These are phyloP conservation scores for Nesoenas mayeri DNA, from an alignment of 2,113 vertebrate species.

Conservation along the genomic window DNA sequence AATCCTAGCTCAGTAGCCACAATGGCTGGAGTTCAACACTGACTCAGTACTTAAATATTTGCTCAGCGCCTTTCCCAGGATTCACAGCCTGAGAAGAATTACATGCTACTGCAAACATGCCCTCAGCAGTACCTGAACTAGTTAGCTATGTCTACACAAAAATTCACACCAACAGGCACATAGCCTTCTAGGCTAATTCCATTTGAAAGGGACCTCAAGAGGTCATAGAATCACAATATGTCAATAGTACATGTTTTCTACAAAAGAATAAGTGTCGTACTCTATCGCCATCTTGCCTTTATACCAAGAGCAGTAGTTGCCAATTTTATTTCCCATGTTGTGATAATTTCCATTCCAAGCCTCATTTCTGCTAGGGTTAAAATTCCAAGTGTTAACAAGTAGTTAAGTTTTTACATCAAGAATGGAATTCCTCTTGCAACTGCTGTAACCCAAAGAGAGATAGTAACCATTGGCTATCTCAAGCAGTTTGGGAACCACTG, in stretches of 20 bases:
- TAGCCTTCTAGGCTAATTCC: neutral
- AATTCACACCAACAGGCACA: neutral
- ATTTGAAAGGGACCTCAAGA: neutral
- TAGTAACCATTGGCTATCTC: neutral
- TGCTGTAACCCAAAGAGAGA: neutral
- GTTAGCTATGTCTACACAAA: conserved; percentile 3
- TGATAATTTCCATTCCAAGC: neutral
- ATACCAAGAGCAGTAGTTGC: neutral
- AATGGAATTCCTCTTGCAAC: neutral
- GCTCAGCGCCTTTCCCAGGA: conserved; percentile 50
- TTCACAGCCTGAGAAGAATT: conserved; percentile 46
- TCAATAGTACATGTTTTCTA: neutral
- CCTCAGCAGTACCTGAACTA: conserved; percentile 48
- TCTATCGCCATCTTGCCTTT: neutral
- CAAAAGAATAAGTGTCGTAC: neutral
- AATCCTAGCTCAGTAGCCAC: neutral
- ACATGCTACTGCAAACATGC: conserved; percentile 40
- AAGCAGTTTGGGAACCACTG: neutral
- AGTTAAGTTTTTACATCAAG: neutral
- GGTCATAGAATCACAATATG: neutral
- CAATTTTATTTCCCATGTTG: neutral
- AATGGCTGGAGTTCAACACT: conserved; percentile 19
- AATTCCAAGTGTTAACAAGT: neutral
- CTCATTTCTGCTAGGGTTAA: neutral
- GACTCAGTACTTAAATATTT: conserved; percentile 61